phyloP scores from a whole-genome alignment of 2,797 vertebrate genomes.

The Sebastes wilsoni region DNA sequence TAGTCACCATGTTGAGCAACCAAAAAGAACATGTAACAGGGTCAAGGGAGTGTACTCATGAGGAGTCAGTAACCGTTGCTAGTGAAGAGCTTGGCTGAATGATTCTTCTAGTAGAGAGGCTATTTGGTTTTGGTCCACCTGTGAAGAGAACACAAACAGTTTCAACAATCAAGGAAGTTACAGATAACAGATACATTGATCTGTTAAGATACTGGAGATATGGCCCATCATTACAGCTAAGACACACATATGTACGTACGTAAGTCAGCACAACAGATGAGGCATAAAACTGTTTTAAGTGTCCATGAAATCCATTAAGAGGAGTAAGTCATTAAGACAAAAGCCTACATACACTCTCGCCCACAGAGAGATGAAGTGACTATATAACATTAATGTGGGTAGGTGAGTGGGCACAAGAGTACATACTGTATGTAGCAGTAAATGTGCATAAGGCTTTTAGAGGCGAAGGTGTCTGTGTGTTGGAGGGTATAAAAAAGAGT shows the following conservation, averaged over 20 bases:
- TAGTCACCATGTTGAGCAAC: slow-evolving; percentile 9
- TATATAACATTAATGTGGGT: background rate
- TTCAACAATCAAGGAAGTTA: background rate
- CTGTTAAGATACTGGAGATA: too few species aligned
- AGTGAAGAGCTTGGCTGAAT: slow-evolving; percentile 89
- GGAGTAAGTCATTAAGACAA: background rate
- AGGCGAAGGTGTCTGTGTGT: background rate
- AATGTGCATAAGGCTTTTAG: background rate
- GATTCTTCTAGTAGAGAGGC: slow-evolving; percentile 93
- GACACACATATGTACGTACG: background rate
- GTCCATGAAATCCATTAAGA: background rate
- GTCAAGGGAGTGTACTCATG: slow-evolving; percentile 59
- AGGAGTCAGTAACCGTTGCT: slow-evolving; percentile 82
- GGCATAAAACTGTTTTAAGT: background rate
- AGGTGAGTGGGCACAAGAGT: slow-evolving; percentile 4
- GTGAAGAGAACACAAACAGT: slow-evolving; percentile 38
- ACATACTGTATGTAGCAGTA: background rate
- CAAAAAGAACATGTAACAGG: slow-evolving; percentile 40
- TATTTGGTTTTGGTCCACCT: slow-evolving; percentile 93
- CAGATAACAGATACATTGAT: background rate
- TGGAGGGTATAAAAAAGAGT: background rate
- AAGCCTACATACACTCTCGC: background rate
- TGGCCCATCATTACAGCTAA: background rate
- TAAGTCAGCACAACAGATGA: background rate
- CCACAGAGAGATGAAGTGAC: background rate